Evolutionary conservation across 2,113 vertebrate species (phyloP), one percentile per base, ranked within the genome.

Genomic region (Glaucomys volans): DNA sequence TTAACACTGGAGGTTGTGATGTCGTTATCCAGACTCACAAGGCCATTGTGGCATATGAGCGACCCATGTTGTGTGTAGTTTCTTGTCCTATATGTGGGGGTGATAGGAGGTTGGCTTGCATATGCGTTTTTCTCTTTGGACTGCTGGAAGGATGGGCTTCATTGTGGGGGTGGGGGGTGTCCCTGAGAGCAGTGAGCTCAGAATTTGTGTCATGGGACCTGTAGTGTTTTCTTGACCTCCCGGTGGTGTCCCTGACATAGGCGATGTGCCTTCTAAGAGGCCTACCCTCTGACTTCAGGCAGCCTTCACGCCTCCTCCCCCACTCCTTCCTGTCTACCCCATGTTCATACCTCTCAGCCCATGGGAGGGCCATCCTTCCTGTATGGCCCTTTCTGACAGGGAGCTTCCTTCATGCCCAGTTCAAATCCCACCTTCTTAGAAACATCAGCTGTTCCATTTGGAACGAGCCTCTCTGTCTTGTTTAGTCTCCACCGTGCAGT

Each of bases 391-490:
- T 44, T 86, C 11, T 94, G 40, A 40, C 10, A 35, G 35, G 32
- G 2, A 4, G 2, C 32, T 64, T 40, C 26, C 26, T 86, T 91
- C 40, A 22, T 17, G n/a, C 22, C 11, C 35, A 67, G 12, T 54
- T 82, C 40, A 30, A 7, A 50, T 57, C 40, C 28, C 3, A 35
- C 37, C 18, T 75, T 54, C 24, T 88, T 18, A 44, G 44, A 92
- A 80, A 59, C 16, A 35, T 20, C 37, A 37, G 12, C 32, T 44
- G 80, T 82, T 37, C 5, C 16, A 3, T 42, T 35, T 35, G 28
- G 62, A 77, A 20, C 57, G 5, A 1, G 2, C 16, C 11, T 57
- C 10, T 0, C 5, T 6, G 20, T 20, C 44, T 11, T 10, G 20
- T 37, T 9, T 5, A 4, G 20, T 20, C 35, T 12, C n/a, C 8